Evolutionary conservation across 2,113 vertebrate genomes (phyloP), one percentile per base, ranked within the genome.

Genomic region (Takifugu bimaculatus): DNA sequence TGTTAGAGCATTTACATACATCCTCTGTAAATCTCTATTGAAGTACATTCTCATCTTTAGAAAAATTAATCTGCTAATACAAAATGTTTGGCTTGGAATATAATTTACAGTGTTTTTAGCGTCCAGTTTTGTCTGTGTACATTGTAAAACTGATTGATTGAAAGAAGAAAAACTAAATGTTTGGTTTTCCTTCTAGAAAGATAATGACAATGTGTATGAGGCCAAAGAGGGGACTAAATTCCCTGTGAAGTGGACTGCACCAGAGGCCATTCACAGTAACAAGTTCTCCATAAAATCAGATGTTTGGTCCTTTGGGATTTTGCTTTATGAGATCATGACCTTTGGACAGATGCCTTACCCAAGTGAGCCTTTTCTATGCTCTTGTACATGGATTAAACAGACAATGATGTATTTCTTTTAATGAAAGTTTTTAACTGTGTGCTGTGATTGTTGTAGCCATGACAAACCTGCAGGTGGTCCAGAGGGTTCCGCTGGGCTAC

Each of bases 211-310:
- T 1, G 57, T 95, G 11, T 98, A 98, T 28, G 90, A 96, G 84
- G 69, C 92, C 43, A 92, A 50, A 85, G 90, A 92, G 9, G 94
- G 93, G 50, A 87, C 85, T 50, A 98, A 95, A 63, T 93, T 99
- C n/a, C 97, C 97, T 0, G 90, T 99, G 63, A 99, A 97, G 83
- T 99, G 97, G 97, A 99, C 96, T 0, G 95, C 97, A 4, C 96
- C 93, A 0, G 97, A 99, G 85, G 94, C 93, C 45, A 90, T 98
- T 39, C 75, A 61, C 12, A 63, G 75, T 35, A 93, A 87, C 84
- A 93, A 87, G 79, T 99, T 97, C 87, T 93, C 82, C 64, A 87
- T 97, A 77, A 99, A 99, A 79, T 99, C 96, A 0, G 97, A 99
- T 56, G 88, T 99, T 25, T 99, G 97, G 97, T 96, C 96, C 20